A percentile compares a stretch with the other conserved stretches of the same genome.
Evolutionary conservation across 2,797 vertebrate genomes (phyloP).

Genomic region (Malurus leucopterus): DNA sequence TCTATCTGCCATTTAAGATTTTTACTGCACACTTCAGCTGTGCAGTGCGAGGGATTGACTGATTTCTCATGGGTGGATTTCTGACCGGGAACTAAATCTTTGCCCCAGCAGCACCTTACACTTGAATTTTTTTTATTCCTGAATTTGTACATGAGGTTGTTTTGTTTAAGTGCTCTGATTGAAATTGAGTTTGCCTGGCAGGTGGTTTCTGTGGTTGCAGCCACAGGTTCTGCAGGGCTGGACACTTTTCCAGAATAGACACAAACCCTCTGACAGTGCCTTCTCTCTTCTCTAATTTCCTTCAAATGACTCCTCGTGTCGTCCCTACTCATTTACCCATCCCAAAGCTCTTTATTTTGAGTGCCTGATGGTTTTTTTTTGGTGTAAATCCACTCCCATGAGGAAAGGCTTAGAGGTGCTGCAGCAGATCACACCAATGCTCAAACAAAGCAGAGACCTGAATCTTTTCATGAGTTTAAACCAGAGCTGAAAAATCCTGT

Average conservation of each 20-base stretch:
- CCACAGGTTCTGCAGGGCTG: neutral
- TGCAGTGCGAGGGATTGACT: neutral
- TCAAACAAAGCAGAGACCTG: neutral
- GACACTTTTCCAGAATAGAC: rapidly evolving
- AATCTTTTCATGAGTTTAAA: neutral
- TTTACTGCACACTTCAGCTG: neutral
- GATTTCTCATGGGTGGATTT: neutral
- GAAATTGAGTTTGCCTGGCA: neutral
- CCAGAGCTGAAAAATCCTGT: neutral
- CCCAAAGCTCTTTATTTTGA: neutral
- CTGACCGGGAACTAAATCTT: neutral
- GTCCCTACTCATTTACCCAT: rapidly evolving
- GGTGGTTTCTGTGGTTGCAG: neutral
- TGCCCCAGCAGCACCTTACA: neutral
- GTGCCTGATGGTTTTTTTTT: rapidly evolving
- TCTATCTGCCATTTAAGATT: neutral
- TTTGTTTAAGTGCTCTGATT: neutral
- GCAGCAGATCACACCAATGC: neutral
- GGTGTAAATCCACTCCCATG: neutral
- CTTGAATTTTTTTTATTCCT: neutral
- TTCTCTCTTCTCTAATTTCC: neutral
- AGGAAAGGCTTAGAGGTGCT: neutral
- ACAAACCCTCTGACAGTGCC: rapidly evolving
- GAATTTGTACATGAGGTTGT: neutral
- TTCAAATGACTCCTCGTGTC: rapidly evolving